Evolutionary conservation across 1,140 invertebrate genomes (phyloP).

Genomic region (Maniola jurtina): DNA sequence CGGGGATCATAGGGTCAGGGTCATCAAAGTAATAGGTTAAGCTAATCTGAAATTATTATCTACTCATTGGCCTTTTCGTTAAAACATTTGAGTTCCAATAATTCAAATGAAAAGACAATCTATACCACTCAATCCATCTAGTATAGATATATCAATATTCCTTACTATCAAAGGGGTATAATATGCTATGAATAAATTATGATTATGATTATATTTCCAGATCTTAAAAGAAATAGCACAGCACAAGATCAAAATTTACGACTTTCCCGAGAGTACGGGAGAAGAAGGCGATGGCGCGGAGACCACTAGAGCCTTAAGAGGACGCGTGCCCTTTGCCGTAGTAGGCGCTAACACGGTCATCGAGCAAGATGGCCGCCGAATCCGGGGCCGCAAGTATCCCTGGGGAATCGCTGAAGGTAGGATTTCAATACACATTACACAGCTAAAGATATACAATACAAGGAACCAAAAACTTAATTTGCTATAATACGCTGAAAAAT

Average conservation of each 20-base stretch:
- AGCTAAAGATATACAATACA: neutral
- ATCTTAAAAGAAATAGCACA: conserved; percentile 98
- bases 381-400: conserved; percentile 96
- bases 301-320: conserved; percentile 86
- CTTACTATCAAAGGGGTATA: too few species aligned
- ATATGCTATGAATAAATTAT: too few species aligned
- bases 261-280: conserved; percentile 90
- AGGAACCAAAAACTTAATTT: too few species aligned
- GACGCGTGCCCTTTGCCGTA: conserved; percentile 97
- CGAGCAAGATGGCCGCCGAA: conserved; percentile 91
- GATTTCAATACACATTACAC: neutral
- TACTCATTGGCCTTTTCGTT: too few species aligned
- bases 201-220: conserved; percentile 74
- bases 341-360: conserved; percentile 98
- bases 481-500: too few species aligned
- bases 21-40: too few species aligned
- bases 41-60: too few species aligned
- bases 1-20: too few species aligned
- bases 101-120: too few species aligned
- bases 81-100: too few species aligned
- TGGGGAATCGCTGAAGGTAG: conserved; percentile 97
- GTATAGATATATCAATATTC: too few species aligned
- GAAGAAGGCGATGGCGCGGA: conserved; percentile 88
- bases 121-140: too few species aligned
- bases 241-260: conserved; percentile 99